Conservation (phyloP, 2,888 invertebrate species). For the Caenorhabditis macrosperma region DNA sequence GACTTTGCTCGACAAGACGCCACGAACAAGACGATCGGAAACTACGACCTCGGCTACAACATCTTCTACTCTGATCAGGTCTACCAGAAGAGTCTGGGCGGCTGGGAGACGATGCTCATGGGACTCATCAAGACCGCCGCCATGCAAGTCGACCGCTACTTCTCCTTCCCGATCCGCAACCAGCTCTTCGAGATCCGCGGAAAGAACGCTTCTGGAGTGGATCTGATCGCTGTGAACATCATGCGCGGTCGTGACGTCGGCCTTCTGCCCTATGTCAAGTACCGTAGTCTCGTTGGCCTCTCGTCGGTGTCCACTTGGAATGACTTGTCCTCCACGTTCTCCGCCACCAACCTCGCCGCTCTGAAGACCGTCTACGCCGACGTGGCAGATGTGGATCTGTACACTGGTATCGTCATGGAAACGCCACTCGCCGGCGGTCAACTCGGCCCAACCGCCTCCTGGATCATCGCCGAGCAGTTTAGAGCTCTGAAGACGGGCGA, state of each 20-base stretch:
- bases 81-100: conserved; percentile 51
- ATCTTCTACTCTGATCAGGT: conserved; percentile 56
- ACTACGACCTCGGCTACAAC: conserved; percentile 55
- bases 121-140: conserved; percentile 62
- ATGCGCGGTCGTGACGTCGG: conserved; percentile 85
- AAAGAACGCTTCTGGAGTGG: conserved; percentile 87
- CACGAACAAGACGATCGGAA: conserved; percentile 30
- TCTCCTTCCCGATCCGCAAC: conserved; percentile 69
- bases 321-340: conserved; percentile 60
- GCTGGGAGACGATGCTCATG: conserved; percentile 48
- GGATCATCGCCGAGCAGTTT: conserved; percentile 70
- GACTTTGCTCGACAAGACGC: conserved; percentile 58
- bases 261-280: conserved; percentile 53
- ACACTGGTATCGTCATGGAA: conserved; percentile 70
- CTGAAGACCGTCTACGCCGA: conserved; percentile 61
- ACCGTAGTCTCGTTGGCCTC: conserved; percentile 50
- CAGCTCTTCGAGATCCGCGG: conserved; percentile 88
- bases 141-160: conserved; percentile 63
- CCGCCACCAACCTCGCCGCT: conserved; percentile 47
- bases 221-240: conserved; percentile 91
- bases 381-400: conserved; percentile 68
- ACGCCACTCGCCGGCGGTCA: conserved; percentile 60
- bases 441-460: conserved; percentile 66
- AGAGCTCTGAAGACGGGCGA: conserved; percentile 63
- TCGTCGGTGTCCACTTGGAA: conserved; percentile 54